Evolutionary conservation across 2,113 vertebrate species (phyloP), one percentile per base, ranked within the genome.

Genomic region (Saguinus midas): DNA sequence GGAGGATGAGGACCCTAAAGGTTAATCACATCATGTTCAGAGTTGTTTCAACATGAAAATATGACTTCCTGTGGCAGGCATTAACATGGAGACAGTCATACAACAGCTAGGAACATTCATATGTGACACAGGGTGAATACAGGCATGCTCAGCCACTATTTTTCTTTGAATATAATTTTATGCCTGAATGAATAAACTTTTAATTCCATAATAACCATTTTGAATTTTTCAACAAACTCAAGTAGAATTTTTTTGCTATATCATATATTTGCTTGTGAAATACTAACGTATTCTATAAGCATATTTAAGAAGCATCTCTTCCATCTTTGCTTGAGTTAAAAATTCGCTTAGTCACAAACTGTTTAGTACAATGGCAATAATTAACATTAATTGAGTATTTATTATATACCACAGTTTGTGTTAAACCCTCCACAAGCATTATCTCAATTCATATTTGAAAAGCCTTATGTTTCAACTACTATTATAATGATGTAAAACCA

Each of bases 1-100:
- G 98, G 94, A 96, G 90, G 90, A 96, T 97, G 96, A 94, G 93
- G 96, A 97, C 96, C 96, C 91, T 85, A 97, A 88, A 98, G 98
- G 99, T 98, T 99, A 99, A 99, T 99, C 98, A 97, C 97, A 98
- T 98, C 98, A 98, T 98, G 98, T 99, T 99, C 97, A 76, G 87
- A 96, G 97, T 98, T 98, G 98, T 96, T 98, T 98, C 98, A 98
- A 98, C 97, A 98, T 98, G 97, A 96, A 78, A 97, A 96, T 97
- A 96, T 92, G 96, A 97, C 97, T 98, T 97, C 97, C 3, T 2
- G 20, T 73, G 80, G 97, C 94, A 97, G 97, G 97, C 97, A 98
- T 98, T 98, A 98, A 98, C 98, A 96, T 70, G 91, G 94, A 98
- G 95, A 97, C 45, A 97, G 97, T 92, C 97, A 98, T 90, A 80